A percentile compares a stretch with the other conserved stretches of the same genome.
These are phyloP conservation scores for Erebia palarica DNA, from an alignment of 2,888 invertebrate species.

Conservation along the genomic window DNA sequence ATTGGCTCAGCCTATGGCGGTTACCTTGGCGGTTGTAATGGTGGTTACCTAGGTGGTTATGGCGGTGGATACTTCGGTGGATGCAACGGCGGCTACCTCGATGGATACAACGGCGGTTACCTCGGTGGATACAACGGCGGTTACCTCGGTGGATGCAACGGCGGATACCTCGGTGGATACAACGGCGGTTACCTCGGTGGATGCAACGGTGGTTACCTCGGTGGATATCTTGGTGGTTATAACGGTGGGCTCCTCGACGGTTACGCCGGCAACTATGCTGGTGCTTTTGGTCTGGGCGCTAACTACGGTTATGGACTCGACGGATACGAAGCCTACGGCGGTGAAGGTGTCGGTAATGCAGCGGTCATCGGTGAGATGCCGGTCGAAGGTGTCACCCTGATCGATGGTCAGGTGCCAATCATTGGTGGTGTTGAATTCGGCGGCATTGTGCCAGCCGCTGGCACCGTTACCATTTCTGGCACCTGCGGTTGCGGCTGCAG, in stretches of 20 bases:
- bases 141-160: slow-evolving; percentile 13
- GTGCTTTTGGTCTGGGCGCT: slow-evolving; percentile 9
- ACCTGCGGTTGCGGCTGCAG: slow-evolving; percentile 11
- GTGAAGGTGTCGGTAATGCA: slow-evolving; percentile 48
- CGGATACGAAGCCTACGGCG: slow-evolving; percentile 44
- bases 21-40: background rate
- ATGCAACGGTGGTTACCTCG: background rate
- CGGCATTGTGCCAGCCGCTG: slow-evolving; percentile 46
- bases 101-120: slow-evolving; percentile 12
- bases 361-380: slow-evolving; percentile 47
- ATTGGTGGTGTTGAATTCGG: slow-evolving; percentile 47
- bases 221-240: background rate
- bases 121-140: slow-evolving; percentile 23
- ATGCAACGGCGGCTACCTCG: slow-evolving; percentile 32
- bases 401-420: slow-evolving; percentile 52
- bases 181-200: background rate
- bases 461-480: slow-evolving; percentile 45
- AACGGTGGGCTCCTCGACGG: background rate
- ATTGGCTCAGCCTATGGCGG: slow-evolving; percentile 25
- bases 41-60: background rate
- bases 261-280: background rate
- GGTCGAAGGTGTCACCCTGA: slow-evolving; percentile 46
- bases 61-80: slow-evolving; percentile 10
- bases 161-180: slow-evolving; percentile 27
- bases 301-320: background rate